Conservation (phyloP, 2,888 invertebrate genomes). For the Hypercompe scribonia region DNA sequence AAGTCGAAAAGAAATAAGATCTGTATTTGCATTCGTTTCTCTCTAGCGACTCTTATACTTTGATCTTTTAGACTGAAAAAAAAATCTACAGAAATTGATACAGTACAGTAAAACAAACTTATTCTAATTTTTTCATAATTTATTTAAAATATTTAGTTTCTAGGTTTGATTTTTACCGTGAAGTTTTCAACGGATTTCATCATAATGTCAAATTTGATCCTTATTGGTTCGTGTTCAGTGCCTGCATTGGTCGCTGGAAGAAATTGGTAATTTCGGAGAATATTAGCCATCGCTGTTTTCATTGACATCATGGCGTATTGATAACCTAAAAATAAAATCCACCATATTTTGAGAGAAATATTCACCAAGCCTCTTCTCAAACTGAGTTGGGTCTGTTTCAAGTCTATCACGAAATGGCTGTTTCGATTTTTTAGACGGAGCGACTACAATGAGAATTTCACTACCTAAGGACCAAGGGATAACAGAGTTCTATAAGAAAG, state of each 20-base stretch:
- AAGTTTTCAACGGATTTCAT: conserved; percentile 55
- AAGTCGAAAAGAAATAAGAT: neutral
- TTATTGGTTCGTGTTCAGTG: conserved; percentile 30
- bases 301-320: conserved; percentile 58
- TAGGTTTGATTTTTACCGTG: conserved; percentile 45
- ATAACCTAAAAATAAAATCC: conserved; percentile 41
- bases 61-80: neutral
- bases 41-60: too few relatives aligned
- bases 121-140: too few relatives aligned
- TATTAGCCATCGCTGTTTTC: conserved; percentile 55
- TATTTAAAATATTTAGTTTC: conserved; percentile 4
- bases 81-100: neutral
- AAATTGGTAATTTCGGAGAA: conserved; percentile 51
- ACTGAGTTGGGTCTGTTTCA: too few relatives aligned
- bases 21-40: neutral
- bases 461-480: too few relatives aligned
- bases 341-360: neutral
- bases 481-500: too few relatives aligned
- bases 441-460: too few relatives aligned
- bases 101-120: neutral
- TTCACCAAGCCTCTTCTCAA: too few relatives aligned
- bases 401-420: too few relatives aligned
- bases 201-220: conserved; percentile 55
- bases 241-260: conserved; percentile 14
- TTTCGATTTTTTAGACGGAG: too few relatives aligned